These are phyloP conservation scores for Pristis pectinata DNA, from an alignment of 2,797 vertebrate species.

Conservation along the genomic window DNA sequence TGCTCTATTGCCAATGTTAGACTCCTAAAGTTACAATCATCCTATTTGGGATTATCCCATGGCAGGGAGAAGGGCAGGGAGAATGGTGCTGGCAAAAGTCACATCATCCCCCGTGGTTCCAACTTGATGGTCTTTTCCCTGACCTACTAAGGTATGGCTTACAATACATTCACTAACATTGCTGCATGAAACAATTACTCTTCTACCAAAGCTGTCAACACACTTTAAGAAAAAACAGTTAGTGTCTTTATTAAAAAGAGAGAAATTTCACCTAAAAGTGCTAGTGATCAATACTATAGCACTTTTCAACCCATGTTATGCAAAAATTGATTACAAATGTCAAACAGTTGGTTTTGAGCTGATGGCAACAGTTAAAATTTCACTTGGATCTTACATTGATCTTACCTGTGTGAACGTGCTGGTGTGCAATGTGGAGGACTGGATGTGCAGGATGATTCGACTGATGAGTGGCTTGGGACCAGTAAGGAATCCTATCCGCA, in stretches of 20 bases:
- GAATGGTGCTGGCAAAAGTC: background rate
- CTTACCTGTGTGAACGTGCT: slow-evolving; percentile 81
- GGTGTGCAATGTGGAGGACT: slow-evolving; percentile 80
- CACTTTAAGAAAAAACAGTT: background rate
- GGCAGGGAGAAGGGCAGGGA: no score
- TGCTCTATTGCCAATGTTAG: no score
- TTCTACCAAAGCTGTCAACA: background rate
- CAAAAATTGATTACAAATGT: background rate
- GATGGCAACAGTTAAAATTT: background rate
- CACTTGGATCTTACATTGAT: background rate
- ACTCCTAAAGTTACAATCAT: no score
- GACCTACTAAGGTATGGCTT: background rate
- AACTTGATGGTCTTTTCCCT: background rate
- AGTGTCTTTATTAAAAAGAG: background rate
- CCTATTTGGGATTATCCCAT: no score
- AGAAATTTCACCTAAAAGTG: background rate
- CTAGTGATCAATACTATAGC: background rate
- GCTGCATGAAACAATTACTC: background rate
- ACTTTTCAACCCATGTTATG: background rate
- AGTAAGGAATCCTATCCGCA: slow-evolving; percentile 85
- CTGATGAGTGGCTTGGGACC: slow-evolving; percentile 83
- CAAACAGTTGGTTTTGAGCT: background rate
- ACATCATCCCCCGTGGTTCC: background rate
- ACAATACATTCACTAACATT: background rate
- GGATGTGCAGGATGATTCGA: slow-evolving; percentile 77